These are phyloP conservation scores for Hyalella azteca DNA, from an alignment of 2,888 invertebrate genomes.

Conservation along the genomic window DNA sequence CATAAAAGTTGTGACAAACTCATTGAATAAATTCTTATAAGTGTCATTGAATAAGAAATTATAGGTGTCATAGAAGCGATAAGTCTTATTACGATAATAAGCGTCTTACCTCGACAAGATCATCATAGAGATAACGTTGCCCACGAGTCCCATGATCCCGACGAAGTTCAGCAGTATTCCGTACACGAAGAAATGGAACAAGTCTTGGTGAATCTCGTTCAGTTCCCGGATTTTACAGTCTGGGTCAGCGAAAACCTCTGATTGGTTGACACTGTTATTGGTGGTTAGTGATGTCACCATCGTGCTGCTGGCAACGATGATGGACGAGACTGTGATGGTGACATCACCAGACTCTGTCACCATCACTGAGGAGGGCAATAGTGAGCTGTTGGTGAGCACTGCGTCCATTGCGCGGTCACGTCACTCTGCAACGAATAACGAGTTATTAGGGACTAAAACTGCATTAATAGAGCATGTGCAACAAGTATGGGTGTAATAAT, in stretches of 20 bases:
- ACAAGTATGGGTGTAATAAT: too few relatives aligned
- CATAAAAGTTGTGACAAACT: too few relatives aligned
- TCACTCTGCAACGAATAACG: too few relatives aligned
- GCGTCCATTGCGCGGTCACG: not conserved
- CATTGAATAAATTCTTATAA: too few relatives aligned
- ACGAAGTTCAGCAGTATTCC: slow-evolving; percentile 81
- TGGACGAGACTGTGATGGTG: not conserved
- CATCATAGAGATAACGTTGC: slow-evolving; percentile 88
- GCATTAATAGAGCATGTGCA: too few relatives aligned
- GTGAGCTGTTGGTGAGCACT: not conserved
- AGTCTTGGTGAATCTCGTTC: slow-evolving; percentile 56
- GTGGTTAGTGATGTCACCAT: not conserved
- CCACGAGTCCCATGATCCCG: slow-evolving; percentile 82
- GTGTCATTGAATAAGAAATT: too few relatives aligned
- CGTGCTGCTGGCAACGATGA: not conserved
- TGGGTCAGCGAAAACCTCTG: not conserved
- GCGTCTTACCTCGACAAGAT: slow-evolving; percentile 78
- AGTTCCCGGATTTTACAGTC: not conserved
- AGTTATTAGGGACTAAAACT: too few relatives aligned
- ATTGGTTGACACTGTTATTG: not conserved
- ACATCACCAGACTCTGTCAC: not conserved
- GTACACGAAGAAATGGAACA: slow-evolving; percentile 80
- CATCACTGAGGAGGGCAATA: not conserved
- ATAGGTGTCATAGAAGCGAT: too few relatives aligned
- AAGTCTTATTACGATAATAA: too few relatives aligned